Percentiles rank a stretch among this genome's conserved stretches.
These are phyloP conservation scores for Hydrochoerus hydrochaeris DNA, from an alignment of 2,113 vertebrate species.

Conservation along the genomic window DNA sequence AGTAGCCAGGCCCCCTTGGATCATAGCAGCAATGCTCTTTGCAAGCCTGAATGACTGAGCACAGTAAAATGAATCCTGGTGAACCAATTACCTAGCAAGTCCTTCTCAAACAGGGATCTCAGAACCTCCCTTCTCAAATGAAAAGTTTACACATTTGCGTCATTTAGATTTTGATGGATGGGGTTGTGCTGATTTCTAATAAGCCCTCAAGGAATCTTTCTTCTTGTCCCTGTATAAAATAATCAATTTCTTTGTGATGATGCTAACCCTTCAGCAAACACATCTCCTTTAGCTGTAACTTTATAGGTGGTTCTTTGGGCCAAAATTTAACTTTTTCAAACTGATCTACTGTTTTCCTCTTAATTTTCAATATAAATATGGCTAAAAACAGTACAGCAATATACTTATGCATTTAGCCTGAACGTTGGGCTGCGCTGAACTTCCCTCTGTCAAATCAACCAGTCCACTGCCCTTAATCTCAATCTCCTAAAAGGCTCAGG, in stretches of 20 bases:
- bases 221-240: not conserved
- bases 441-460: not conserved
- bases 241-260: not conserved
- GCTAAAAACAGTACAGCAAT: not conserved
- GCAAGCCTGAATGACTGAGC: not conserved
- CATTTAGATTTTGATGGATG: not conserved
- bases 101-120: not conserved
- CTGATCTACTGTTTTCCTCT: not conserved
- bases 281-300: not conserved
- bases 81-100: not conserved
- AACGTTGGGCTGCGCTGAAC: not conserved
- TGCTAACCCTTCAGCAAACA: not conserved
- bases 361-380: not conserved
- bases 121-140: not conserved
- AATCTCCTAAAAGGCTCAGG: not conserved
- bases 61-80: not conserved
- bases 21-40: not conserved
- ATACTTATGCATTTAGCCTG: not conserved
- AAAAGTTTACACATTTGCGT: not conserved
- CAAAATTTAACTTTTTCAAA: not conserved
- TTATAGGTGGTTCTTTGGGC: not conserved
- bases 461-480: not conserved
- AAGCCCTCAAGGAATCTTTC: not conserved
- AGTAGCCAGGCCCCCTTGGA: not conserved
- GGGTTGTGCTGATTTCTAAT: not conserved